A percentile compares a stretch with the other conserved stretches of the same genome.
These are phyloP conservation scores for Callospermophilus lateralis DNA, from an alignment of 2,113 vertebrate species.

Conservation along the genomic window DNA sequence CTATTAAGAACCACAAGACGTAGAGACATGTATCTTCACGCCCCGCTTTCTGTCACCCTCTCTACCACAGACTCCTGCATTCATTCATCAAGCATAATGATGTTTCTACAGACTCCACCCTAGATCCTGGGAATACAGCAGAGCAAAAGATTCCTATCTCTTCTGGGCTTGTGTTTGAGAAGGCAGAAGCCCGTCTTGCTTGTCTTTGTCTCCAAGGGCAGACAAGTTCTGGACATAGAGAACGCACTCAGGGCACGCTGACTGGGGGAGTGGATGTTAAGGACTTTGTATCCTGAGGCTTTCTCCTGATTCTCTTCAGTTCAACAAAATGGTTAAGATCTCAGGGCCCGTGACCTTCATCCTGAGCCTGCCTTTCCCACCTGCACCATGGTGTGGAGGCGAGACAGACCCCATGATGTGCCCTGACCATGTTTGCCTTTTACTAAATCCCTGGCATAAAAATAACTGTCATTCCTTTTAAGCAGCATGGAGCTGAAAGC, in stretches of 20 bases:
- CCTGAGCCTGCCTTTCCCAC: not conserved
- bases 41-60: not conserved
- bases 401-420: not conserved
- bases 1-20: not conserved
- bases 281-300: not conserved
- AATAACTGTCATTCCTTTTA: not conserved
- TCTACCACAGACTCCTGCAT: constrained; percentile 10
- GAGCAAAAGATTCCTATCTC: not conserved
- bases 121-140: not conserved
- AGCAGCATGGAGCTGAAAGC: not conserved
- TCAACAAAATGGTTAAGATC: not conserved
- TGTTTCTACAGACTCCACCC: not conserved
- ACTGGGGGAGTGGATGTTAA: not conserved
- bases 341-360: not conserved
- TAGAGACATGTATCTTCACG: not conserved
- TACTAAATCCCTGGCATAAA: not conserved
- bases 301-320: not conserved
- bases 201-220: not conserved
- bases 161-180: not conserved
- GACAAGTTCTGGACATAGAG: not conserved
- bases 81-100: not conserved
- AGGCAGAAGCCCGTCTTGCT: not conserved
- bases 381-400: not conserved
- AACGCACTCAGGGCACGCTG: not conserved
- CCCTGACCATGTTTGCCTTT: not conserved